A percentile compares a stretch with the other conserved stretches of the same genome.
Conservation (phyloP, 2,113 vertebrate genomes). For the Acrocephalus arundinaceus region DNA sequence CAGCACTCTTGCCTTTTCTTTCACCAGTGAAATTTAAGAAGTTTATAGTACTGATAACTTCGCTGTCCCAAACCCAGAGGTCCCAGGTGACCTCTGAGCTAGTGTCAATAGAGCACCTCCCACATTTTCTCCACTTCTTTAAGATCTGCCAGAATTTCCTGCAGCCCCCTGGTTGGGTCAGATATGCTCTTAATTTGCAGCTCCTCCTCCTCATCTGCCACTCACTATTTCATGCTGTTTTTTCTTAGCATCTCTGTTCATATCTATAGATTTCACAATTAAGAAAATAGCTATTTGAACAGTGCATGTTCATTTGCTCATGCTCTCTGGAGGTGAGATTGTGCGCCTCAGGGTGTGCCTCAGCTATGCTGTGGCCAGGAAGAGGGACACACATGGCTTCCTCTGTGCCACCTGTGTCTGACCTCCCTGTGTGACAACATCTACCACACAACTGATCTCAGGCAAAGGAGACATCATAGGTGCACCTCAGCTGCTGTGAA, state of each 20-base stretch:
- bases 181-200: neutral
- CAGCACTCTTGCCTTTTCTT: neutral
- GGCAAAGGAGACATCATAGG: neutral
- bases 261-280: neutral
- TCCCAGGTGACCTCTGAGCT: neutral
- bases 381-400: neutral
- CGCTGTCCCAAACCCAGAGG: neutral
- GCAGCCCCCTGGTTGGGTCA: neutral
- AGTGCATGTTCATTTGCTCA: rapidly evolving
- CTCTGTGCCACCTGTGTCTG: neutral
- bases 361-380: neutral
- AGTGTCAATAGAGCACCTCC: neutral
- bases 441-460: neutral
- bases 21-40: neutral
- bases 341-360: neutral
- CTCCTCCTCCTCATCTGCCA: neutral
- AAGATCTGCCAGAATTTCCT: neutral
- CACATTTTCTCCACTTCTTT: neutral
- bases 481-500: neutral
- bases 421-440: neutral
- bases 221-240: neutral
- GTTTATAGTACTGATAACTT: neutral
- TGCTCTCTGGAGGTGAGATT: neutral
- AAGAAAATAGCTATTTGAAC: neutral
- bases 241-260: neutral